These are phyloP conservation scores for Bradypodion ventrale DNA, from an alignment of 2,797 vertebrate genomes.

Conservation along the genomic window DNA sequence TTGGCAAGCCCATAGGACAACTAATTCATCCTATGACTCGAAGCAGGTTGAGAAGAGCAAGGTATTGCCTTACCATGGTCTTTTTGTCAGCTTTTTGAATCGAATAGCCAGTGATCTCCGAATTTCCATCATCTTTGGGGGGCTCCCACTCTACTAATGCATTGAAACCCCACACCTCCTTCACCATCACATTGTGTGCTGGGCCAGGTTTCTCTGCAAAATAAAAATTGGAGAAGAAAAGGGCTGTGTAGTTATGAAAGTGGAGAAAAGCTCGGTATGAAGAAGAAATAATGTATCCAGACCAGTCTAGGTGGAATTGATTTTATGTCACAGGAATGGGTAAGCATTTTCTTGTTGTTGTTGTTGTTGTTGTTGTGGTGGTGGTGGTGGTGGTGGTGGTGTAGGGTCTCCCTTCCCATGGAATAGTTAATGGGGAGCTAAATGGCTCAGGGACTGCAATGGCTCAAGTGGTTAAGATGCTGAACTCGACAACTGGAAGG, in stretches of 20 bases:
- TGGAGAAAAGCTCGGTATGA: neutral
- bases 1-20: neutral
- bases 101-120: conserved; percentile 85
- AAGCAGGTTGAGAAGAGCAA: neutral
- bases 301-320: neutral
- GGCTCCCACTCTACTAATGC: conserved; percentile 87
- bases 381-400: too few species aligned
- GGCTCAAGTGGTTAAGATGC: too few species aligned
- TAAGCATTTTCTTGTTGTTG: too few species aligned
- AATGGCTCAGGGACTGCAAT: too few species aligned
- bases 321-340: neutral
- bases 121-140: conserved; percentile 88
- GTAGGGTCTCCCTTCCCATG: too few species aligned
- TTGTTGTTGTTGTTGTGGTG: too few species aligned
- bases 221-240: neutral
- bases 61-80: conserved; percentile 78
- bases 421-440: too few species aligned
- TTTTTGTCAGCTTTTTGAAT: conserved; percentile 90
- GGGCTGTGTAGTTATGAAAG: neutral
- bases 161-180: conserved; percentile 91
- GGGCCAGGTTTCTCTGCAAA: conserved; percentile 86
- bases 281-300: too few species aligned
- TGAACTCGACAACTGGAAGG: too few species aligned
- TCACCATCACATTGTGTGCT: conserved; percentile 77
- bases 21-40: neutral